Percentiles rank a stretch among this genome's conserved stretches.
Evolutionary conservation across 2,888 invertebrate genomes (phyloP).

Genomic region (Rhopalosiphum nymphaeae): DNA sequence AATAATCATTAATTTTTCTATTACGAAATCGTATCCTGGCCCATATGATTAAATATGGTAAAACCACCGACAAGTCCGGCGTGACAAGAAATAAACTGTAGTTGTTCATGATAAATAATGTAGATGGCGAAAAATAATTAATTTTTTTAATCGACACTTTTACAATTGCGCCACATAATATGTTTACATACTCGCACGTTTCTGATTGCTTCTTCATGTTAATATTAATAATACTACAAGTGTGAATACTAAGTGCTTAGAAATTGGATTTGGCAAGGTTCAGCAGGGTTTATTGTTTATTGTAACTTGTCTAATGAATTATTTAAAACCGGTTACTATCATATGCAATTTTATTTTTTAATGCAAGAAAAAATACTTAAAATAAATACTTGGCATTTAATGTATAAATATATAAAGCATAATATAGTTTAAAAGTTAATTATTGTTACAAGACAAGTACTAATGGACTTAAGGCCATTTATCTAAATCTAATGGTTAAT

Average conservation of each 20-base stretch:
- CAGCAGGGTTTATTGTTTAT: neutral
- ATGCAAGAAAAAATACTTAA: neutral
- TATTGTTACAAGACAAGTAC: neutral
- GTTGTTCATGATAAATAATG: neutral
- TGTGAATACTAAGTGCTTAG: neutral
- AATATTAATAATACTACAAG: neutral
- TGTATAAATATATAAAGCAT: neutral
- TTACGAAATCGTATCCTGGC: neutral
- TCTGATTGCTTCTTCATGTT: neutral
- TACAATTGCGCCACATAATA: neutral
- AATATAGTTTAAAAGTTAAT: neutral
- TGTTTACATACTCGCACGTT: neutral
- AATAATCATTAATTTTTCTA: neutral
- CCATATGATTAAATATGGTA: too few species aligned
- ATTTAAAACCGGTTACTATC: neutral
- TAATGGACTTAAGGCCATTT: neutral
- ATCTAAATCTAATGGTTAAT: neutral
- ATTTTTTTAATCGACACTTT: neutral
- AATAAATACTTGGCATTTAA: neutral
- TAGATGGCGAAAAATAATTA: neutral
- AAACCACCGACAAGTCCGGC: too few species aligned
- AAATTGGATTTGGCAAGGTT: neutral
- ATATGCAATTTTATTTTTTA: neutral
- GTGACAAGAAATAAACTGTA: too few species aligned
- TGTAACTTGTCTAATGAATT: neutral